These are phyloP conservation scores for Odobenus rosmarus DNA, from an alignment of 2,113 vertebrate species.

Conservation along the genomic window DNA sequence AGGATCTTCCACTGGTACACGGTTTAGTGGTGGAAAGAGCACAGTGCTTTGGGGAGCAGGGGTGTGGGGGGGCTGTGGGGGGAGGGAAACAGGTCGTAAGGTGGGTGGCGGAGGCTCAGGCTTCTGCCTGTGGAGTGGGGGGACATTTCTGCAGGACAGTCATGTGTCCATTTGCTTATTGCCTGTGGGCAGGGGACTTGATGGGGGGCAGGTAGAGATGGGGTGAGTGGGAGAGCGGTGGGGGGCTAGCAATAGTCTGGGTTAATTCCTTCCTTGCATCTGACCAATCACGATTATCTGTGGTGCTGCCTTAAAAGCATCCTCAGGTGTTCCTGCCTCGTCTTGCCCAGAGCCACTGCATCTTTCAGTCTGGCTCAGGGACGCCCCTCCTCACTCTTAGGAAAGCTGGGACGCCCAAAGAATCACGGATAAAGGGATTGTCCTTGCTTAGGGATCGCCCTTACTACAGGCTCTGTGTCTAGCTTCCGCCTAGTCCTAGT, in stretches of 20 bases:
- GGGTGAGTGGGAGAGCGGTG: not conserved
- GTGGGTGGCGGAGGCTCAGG: rapidly evolving
- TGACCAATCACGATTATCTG: not conserved
- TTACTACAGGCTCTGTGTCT: not conserved
- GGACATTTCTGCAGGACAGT: not conserved
- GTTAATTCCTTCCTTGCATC: not conserved
- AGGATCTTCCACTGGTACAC: not conserved
- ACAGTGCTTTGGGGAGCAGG: not conserved
- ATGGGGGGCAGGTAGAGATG: not conserved
- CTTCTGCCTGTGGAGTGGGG: not conserved
- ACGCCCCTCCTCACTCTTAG: not conserved
- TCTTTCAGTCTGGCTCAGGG: not conserved
- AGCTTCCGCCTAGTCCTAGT: not conserved
- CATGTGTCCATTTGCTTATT: not conserved
- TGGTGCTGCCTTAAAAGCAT: not conserved
- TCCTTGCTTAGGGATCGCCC: no score
- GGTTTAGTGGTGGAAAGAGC: not conserved
- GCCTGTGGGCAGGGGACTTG: not conserved
- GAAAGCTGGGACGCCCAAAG: no score
- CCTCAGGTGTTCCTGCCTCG: not conserved
- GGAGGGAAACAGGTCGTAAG: not conserved
- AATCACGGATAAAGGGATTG: not conserved
- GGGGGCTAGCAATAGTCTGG: not conserved
- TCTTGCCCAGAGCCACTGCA: not conserved
- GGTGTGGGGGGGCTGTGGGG: not conserved